A percentile compares a stretch with the other conserved stretches of the same genome.
Conservation (phyloP, 2,888 invertebrate species). For the Tachystola acroxantha region DNA sequence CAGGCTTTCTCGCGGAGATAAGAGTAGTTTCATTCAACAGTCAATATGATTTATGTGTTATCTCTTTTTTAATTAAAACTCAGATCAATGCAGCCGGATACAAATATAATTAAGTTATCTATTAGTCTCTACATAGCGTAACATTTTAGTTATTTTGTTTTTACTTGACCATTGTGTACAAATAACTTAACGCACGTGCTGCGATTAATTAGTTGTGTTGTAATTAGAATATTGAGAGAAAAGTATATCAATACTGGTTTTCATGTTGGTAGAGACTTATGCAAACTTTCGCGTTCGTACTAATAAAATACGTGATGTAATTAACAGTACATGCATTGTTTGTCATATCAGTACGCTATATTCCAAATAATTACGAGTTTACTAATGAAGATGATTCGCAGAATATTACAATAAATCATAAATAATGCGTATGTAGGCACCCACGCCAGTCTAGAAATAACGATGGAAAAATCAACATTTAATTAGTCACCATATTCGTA, state of each 20-base stretch:
- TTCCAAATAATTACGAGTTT: not conserved
- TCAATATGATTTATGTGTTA: not conserved
- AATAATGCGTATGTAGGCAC: conserved; percentile 42
- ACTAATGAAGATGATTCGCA: conserved; percentile 12
- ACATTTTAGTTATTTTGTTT: not conserved
- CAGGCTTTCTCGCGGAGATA: conserved; percentile 5
- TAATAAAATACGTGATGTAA: too few relatives aligned
- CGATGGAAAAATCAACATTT: conserved; percentile 67
- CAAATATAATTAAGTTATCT: conserved; percentile 1
- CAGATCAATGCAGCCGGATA: not conserved
- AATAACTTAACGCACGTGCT: too few relatives aligned
- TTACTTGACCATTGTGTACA: too few relatives aligned
- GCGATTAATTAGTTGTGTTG: too few relatives aligned
- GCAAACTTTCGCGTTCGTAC: conserved; percentile 53
- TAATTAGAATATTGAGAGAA: too few relatives aligned
- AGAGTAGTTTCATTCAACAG: conserved; percentile 2
- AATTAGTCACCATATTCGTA: conserved; percentile 67
- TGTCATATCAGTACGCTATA: not conserved
- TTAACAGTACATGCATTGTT: too few relatives aligned
- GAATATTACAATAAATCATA: conserved; percentile 37
- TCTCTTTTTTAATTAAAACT: conserved; percentile 9
- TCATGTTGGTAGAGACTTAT: conserved; percentile 24
- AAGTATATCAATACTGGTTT: too few relatives aligned
- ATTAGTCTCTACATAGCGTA: conserved; percentile 1
- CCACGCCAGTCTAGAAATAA: conserved; percentile 56